phyloP scores from a whole-genome alignment of 2,888 invertebrate genomes.

The Euzetes globulus region DNA sequence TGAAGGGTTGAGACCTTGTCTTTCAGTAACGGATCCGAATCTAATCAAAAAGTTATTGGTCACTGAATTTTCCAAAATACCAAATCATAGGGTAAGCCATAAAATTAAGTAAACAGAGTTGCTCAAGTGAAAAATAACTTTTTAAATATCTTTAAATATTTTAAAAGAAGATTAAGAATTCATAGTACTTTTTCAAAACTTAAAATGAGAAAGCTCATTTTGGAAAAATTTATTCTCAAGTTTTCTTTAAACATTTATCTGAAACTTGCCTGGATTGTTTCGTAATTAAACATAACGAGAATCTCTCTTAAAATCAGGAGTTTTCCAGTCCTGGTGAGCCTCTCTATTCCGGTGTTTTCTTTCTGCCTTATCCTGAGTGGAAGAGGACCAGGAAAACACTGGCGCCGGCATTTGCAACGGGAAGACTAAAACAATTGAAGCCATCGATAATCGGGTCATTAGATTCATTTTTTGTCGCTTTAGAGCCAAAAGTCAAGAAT shows the following conservation, averaged over 20 bases:
- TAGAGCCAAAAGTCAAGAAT: background rate
- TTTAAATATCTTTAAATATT: no score
- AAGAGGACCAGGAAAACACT: slow-evolving; percentile 1
- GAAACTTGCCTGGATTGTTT: no score
- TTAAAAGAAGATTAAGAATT: no score
- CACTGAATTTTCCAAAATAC: slow-evolving; percentile 29
- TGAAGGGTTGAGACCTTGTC: slow-evolving; percentile 30
- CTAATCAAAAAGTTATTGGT: slow-evolving; percentile 23
- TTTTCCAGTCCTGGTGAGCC: background rate
- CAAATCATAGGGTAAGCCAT: slow-evolving; percentile 25
- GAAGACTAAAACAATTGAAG: slow-evolving; percentile 28
- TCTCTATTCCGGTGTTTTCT: background rate
- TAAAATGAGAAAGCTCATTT: no score
- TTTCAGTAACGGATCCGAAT: slow-evolving; percentile 23
- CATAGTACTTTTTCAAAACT: no score
- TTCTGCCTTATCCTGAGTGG: slow-evolving; percentile 17
- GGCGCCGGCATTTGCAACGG: slow-evolving; percentile 10
- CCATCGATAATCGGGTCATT: slow-evolving; percentile 11
- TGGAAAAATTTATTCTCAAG: no score
- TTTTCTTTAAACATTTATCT: no score
- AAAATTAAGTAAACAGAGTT: background rate
- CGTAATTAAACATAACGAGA: no score
- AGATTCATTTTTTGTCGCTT: background rate
- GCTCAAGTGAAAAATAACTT: no score
- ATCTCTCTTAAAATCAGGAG: no score